Evolutionary conservation across 2,113 vertebrate species (phyloP).

Genomic region (Misgurnus anguillicaudatus): DNA sequence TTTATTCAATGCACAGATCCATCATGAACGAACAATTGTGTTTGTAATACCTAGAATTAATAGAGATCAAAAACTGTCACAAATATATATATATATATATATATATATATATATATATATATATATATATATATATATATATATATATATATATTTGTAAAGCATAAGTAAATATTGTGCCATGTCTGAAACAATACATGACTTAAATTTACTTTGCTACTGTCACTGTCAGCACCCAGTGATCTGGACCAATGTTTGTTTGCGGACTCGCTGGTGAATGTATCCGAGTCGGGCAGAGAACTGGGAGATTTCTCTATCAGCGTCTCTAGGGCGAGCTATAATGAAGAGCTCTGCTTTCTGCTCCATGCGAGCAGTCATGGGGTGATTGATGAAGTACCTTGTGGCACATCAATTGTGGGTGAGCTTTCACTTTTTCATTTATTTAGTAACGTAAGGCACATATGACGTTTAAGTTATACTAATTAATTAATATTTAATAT

Average conservation of each 20-base stretch:
- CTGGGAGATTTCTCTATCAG: slow-evolving; percentile 75
- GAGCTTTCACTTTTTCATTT: slow-evolving; percentile 5
- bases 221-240: slow-evolving; percentile 61
- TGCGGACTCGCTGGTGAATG: slow-evolving; percentile 75
- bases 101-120: too few species aligned
- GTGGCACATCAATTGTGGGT: slow-evolving; percentile 82
- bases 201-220: neutral
- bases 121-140: too few species aligned
- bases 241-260: slow-evolving; percentile 78
- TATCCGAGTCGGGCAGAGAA: slow-evolving; percentile 67
- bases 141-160: too few species aligned
- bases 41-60: too few species aligned
- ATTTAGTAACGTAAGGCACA: neutral
- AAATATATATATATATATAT: too few species aligned
- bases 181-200: neutral
- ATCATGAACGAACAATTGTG: too few species aligned
- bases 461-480: neutral
- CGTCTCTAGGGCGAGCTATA: slow-evolving; percentile 66
- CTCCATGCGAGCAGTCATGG: slow-evolving; percentile 76
- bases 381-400: slow-evolving; percentile 66
- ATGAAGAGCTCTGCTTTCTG: slow-evolving; percentile 67
- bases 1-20: too few species aligned
- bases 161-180: too few species aligned
- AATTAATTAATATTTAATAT: slow-evolving; percentile 1
- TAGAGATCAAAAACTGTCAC: too few species aligned